Evolutionary conservation across 2,113 vertebrate genomes (phyloP).

Genomic region (Upupa epops): DNA sequence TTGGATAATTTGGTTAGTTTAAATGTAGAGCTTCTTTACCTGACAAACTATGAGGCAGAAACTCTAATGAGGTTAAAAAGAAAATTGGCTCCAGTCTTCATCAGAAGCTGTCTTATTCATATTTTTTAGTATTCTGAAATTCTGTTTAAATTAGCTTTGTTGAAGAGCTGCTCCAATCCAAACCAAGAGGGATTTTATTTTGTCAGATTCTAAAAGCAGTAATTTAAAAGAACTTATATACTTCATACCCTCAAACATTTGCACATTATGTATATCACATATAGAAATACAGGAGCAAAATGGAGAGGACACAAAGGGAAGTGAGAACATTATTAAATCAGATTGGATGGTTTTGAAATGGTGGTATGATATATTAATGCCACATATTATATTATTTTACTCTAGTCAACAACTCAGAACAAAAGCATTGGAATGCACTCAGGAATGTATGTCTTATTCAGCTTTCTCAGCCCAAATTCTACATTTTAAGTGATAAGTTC

Average conservation of each 20-base stretch:
- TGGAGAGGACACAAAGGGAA: neutral
- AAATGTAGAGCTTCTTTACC: neutral
- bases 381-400: neutral
- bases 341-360: neutral
- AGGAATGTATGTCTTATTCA: constrained; percentile 10
- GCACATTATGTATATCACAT: neutral
- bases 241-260: neutral
- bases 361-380: neutral
- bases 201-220: neutral
- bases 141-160: neutral
- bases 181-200: neutral
- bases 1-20: neutral
- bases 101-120: neutral
- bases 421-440: neutral
- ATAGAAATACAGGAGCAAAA: neutral
- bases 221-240: neutral
- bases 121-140: neutral
- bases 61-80: neutral
- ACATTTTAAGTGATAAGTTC: neutral
- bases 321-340: neutral
- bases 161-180: neutral
- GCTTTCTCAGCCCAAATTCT: neutral
- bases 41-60: neutral
- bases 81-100: neutral
- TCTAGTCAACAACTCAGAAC: neutral